Evolutionary conservation across 2,888 invertebrate genomes (phyloP), one percentile per base, ranked within the genome.

Genomic region (Tetranychus piercei): DNA sequence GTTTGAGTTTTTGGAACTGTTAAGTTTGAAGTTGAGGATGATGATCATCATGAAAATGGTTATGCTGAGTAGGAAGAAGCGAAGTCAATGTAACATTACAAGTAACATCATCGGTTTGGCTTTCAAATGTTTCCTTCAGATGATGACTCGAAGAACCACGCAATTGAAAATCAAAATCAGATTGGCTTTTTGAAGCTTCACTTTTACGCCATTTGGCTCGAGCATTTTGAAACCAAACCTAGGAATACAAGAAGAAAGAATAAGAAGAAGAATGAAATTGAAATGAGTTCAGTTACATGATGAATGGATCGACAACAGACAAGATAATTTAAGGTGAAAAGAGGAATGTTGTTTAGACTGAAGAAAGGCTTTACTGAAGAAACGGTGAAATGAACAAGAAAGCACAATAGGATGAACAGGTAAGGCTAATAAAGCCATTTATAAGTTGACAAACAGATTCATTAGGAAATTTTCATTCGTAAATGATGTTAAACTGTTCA

Each of bases 201-300:
- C 91, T 95, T 74, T 97, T 88, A 78, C 99, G 88, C 91, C 94
- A 97, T 85, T 99, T 99, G 65, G 97, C 99, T 74, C 97, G 86
- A 0, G 97, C 79, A 82, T 99, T 99, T 87, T 99, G 97, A 83
- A 97, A 97, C 97, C 97, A 97, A 1, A 97, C 96, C 95, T 97
- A 15, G 34, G 34, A 34, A 87, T 67, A 22, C 15, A 7, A 20
- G 44, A 18, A 66, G 9, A 18, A 7, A n/a, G 20, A 20, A 20
- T 4, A 66, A 66, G 20, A 20, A 20, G 65, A 66, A 66, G 20
- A 20, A 20, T 6, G 69, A 23, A 3, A 69, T 11, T 9, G 6
- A 67, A 23, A 23, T 11, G 11, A 15, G 1, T 5, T 15, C 4
- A 55, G 2, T 55, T 55, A 55, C 11, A 55, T 55, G 9, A 7